Conservation (phyloP, 2,797 vertebrate genomes). For the Pangasius larnaudii region DNA sequence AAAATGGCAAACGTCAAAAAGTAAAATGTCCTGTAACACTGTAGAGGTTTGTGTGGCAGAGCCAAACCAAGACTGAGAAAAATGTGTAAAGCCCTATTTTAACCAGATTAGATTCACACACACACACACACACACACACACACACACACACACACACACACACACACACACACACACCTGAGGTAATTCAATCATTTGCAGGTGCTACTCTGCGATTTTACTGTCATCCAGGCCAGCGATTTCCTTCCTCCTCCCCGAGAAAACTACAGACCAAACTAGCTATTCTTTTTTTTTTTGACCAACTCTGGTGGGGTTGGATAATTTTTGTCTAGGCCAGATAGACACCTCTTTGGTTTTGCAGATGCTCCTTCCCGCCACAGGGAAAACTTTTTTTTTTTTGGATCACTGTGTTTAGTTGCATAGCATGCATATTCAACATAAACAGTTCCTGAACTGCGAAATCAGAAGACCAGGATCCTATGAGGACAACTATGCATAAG, state of each 20-base stretch:
- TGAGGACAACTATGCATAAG: neutral
- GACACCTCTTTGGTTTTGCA: neutral
- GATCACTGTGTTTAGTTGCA: neutral
- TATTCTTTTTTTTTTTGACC: neutral
- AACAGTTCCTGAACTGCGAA: neutral
- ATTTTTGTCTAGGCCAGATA: neutral
- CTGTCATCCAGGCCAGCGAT: neutral
- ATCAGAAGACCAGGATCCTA: neutral
- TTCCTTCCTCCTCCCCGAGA: neutral
- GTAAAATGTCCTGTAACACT: neutral
- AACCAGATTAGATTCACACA: neutral
- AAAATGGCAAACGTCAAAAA: neutral
- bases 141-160: no score
- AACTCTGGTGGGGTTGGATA: neutral
- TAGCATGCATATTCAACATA: neutral
- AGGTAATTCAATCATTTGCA: neutral
- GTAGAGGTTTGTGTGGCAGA: neutral
- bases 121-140: no score
- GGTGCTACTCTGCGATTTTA: neutral
- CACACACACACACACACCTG: neutral
- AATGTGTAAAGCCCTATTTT: neutral
- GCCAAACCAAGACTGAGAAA: neutral
- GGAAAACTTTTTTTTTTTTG: no score
- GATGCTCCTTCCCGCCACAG: neutral
- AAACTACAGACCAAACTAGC: neutral